Percentiles rank a stretch among this genome's conserved stretches.
Evolutionary conservation across 2,888 invertebrate genomes (phyloP).

Genomic region (Entomobrya multifasciata): DNA sequence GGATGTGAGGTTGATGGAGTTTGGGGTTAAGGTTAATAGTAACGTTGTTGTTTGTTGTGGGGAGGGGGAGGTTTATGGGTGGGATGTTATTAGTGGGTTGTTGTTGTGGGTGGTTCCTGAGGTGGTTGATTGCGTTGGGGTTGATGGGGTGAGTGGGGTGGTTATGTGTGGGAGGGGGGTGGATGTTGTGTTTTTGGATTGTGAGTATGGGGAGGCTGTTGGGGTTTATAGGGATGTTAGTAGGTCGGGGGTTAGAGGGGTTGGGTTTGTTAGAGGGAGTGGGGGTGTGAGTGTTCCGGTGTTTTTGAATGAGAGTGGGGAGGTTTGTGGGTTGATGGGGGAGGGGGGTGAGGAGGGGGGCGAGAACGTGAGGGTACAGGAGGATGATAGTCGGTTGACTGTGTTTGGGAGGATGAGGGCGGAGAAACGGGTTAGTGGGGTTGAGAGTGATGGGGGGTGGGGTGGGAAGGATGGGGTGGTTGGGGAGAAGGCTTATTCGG

Average conservation of each 20-base stretch:
- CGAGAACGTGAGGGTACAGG: slow-evolving; percentile 24
- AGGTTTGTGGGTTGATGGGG: slow-evolving; percentile 71
- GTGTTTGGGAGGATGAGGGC: slow-evolving; percentile 75
- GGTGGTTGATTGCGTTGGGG: slow-evolving; percentile 82
- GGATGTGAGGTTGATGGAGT: slow-evolving; percentile 83
- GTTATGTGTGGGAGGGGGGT: slow-evolving; percentile 84
- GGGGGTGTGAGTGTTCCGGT: slow-evolving; percentile 57
- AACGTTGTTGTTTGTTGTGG: slow-evolving; percentile 85
- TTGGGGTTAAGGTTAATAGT: slow-evolving; percentile 84
- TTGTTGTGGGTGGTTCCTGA: slow-evolving; percentile 87
- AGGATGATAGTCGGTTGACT: slow-evolving; percentile 56
- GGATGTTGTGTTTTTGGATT: slow-evolving; percentile 81
- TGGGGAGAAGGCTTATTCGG: slow-evolving; percentile 59
- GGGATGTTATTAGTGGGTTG: slow-evolving; percentile 88
- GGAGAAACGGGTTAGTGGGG: slow-evolving; percentile 66
- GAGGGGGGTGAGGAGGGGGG: slow-evolving; percentile 32
- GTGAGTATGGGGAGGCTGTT: slow-evolving; percentile 62
- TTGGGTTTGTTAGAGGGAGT: not conserved
- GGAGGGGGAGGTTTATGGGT: slow-evolving; percentile 85
- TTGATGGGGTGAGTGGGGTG: slow-evolving; percentile 85
- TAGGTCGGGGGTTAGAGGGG: slow-evolving; percentile 51
- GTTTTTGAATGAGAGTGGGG: slow-evolving; percentile 75
- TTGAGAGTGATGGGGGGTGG: not conserved
- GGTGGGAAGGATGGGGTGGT: slow-evolving; percentile 11
- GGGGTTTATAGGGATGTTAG: slow-evolving; percentile 72